Conservation (phyloP, 2,797 vertebrate species). For the Potorous gilbertii region DNA sequence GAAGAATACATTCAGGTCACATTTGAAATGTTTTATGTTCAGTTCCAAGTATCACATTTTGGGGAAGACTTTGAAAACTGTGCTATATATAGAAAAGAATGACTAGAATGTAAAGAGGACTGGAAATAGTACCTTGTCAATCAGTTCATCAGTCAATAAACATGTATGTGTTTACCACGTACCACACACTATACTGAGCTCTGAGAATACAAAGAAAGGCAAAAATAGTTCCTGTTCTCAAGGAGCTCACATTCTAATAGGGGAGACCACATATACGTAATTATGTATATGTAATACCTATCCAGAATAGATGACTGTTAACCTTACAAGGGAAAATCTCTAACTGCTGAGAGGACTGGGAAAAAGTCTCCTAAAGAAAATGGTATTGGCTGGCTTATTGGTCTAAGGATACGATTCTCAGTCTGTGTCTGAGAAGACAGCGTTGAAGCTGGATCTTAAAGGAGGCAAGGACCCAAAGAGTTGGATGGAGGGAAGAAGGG, state of each 20-base stretch:
- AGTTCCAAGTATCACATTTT: not conserved
- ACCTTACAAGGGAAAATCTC: not conserved
- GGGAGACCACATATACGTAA: not conserved
- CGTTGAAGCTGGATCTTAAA: not conserved
- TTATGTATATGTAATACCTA: not conserved
- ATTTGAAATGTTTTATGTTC: not conserved
- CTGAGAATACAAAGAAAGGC: not conserved
- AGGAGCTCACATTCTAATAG: not conserved
- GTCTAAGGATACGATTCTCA: not conserved
- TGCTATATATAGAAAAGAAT: not conserved
- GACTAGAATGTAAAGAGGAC: not conserved
- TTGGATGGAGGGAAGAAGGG: not conserved
- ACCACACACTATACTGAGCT: not conserved
- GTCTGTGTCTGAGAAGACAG: not conserved
- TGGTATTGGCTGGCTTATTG: not conserved
- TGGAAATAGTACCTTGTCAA: not conserved
- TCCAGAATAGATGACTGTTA: not conserved
- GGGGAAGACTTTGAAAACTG: not conserved
- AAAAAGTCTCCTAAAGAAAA: not conserved
- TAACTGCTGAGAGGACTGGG: not conserved
- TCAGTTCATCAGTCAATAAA: not conserved
- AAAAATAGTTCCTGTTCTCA: not conserved
- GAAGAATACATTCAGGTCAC: not conserved
- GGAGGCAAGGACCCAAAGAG: not conserved
- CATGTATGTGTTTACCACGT: not conserved